Base-by-base conservation (phyloP, 1,140 invertebrate genomes). In the Drosophila hydei region DNA sequence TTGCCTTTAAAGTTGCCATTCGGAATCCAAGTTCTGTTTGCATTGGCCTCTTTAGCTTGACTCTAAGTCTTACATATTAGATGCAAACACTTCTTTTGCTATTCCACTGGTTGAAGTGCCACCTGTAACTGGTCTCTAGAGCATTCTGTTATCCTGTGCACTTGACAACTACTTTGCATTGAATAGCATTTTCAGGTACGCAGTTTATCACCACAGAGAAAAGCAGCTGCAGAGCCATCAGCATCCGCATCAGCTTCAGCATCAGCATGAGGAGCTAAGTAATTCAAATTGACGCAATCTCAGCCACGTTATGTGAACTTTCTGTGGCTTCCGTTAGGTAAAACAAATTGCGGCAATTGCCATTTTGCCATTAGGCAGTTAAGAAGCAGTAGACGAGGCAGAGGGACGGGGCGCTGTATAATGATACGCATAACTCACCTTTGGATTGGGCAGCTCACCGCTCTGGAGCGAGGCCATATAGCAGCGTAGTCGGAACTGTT, bases 401-500 rank as follows among this genome's bases (percentile, higher is more conserved):
- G 12, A 7, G 23, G 23, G 27, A 3, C 14, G 38, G 14, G 33
- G 1, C n/a, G 14, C 14, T 54, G 40, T 23, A 21, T 21, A 59
- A 23, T 27, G 42, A 18, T 40, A 54, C 56, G 55, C 55, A 70
- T 63, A 52, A 77, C 80, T 93, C 93, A 98, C 98, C 95, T 99
- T 99, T 36, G 98, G 98, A 93, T 99, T 99, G 36, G 98, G 98
- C 75, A 99, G 93, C 93, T 99, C 98, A 47, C 97, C 96, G 83
- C 96, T 97, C 91, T 99, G 98, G 67, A 99, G 93, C 81, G 97
- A 98, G 40, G 98, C 97, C 96, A 98, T 98, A 92, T 99, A 99
- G 92, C 98, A 99, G 60, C 97, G 94, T 27, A 99, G 94, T 65
- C 98, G 94, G 92, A 99, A 99, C 92, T 99, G 98, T 92, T 99